Conservation (phyloP, 2,113 vertebrate genomes). For the Corvus hawaiiensis region DNA sequence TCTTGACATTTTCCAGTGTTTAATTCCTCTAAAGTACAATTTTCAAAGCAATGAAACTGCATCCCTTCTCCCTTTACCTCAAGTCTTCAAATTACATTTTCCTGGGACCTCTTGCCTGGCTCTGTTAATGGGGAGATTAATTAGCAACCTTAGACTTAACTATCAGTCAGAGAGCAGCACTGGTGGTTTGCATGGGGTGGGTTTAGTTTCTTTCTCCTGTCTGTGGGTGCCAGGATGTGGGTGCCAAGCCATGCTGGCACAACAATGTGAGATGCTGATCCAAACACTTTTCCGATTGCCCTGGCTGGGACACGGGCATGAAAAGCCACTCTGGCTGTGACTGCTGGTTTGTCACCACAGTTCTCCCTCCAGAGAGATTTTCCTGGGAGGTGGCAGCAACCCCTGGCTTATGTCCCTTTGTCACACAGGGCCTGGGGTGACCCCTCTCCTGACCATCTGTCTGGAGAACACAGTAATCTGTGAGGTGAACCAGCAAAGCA, state of each 20-base stretch:
- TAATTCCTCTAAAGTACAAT: background rate
- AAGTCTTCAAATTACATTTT: background rate
- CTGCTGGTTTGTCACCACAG: background rate
- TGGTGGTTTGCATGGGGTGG: background rate
- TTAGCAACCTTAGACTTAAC: background rate
- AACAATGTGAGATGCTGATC: background rate
- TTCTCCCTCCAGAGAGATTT: background rate
- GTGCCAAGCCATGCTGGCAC: background rate
- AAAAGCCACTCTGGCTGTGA: background rate
- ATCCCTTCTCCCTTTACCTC: background rate
- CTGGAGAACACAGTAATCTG: background rate
- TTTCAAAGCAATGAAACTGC: background rate
- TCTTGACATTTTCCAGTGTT: background rate
- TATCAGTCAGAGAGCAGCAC: background rate
- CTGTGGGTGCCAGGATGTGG: background rate
- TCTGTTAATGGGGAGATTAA: background rate
- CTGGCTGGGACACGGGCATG: accelerated
- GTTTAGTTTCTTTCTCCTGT: background rate
- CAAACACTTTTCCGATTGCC: background rate
- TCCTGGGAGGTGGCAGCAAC: background rate
- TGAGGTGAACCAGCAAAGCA: background rate
- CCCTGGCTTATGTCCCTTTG: background rate
- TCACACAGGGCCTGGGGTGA: background rate
- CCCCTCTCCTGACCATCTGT: background rate
- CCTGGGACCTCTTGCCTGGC: background rate